Percentiles rank a stretch among this genome's conserved stretches.
Conservation (phyloP, 2,113 vertebrate species). For the Eudyptes chrysolophus region DNA sequence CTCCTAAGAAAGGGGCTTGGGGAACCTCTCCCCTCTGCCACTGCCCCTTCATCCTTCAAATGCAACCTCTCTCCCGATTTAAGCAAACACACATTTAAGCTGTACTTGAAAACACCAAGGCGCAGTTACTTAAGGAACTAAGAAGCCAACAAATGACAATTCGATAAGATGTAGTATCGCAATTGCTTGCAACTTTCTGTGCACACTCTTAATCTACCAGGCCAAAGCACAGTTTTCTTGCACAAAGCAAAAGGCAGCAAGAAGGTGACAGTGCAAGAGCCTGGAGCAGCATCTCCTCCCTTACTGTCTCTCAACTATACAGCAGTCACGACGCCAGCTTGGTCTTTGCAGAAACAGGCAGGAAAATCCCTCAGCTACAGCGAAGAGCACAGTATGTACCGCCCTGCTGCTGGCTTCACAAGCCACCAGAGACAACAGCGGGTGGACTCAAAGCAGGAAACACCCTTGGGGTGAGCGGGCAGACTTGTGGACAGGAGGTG, state of each 20-base stretch:
- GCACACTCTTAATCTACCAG: neutral
- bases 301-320: neutral
- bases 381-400: neutral
- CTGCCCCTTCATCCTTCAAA: neutral
- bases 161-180: neutral
- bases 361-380: neutral
- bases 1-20: too few species aligned
- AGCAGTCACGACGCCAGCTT: neutral
- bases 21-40: neutral
- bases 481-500: accelerated
- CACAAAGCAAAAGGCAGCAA: neutral
- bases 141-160: neutral
- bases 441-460: neutral
- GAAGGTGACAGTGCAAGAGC: neutral
- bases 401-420: neutral
- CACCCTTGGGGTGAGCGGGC: neutral
- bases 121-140: neutral
- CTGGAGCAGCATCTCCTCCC: neutral
- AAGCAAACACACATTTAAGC: neutral
- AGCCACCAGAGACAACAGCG: neutral
- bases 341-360: neutral
- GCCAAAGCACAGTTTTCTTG: neutral
- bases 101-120: neutral
- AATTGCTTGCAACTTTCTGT: neutral
- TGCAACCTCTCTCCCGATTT: neutral